Evolutionary conservation across 2,888 invertebrate species (phyloP), one percentile per base, ranked within the genome.

Genomic region (Caenorhabditis sp.): DNA sequence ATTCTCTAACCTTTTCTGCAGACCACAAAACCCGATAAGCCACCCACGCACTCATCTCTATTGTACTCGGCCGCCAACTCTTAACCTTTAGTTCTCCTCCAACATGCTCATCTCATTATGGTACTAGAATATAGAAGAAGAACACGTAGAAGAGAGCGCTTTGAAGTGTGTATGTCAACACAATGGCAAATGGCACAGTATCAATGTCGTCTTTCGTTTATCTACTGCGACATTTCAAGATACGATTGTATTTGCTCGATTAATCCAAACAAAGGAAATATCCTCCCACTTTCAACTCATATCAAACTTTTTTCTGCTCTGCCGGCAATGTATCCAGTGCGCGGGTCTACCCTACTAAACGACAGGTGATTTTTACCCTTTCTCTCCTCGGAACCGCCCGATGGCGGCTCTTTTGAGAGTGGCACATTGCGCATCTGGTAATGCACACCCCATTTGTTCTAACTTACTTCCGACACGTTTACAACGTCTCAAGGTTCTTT

Each of bases 111-210:
- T 70, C 70, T 70, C 37, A 52, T 70, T 52, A 59, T 70, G 59
- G 59, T 70, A 50, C 70, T 59, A 59, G 58, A 26, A 48, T 58
- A 30, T 52, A 58, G 43, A 65, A 56, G 43, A 27, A 63, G 66
- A 68, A 68, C 68, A 68, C 68, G 68, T 59, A 58, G 50, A 20
- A 58, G 35, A 66, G 66, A 52, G 68, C 59, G 37, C 22, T 66
- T 30, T 72, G 72, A 65, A 73, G 63, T 71, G 71, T 61, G 61
- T 71, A 71, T 71, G 71, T 71, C 61, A 71, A 71, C 62, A 71
- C 53, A 32, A 62, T 71, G 55, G 55, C 62, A 71, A 62, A 61
- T 61, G 71, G 55, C 61, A 71, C 71, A 71, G 71, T 71, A 71
- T 71, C 71, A 71, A 62, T 71, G 71, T 71, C 71, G 62, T 62